Evolutionary conservation across 2,888 invertebrate species (phyloP), one percentile per base, ranked within the genome.

Genomic region (Atethmia centrago): DNA sequence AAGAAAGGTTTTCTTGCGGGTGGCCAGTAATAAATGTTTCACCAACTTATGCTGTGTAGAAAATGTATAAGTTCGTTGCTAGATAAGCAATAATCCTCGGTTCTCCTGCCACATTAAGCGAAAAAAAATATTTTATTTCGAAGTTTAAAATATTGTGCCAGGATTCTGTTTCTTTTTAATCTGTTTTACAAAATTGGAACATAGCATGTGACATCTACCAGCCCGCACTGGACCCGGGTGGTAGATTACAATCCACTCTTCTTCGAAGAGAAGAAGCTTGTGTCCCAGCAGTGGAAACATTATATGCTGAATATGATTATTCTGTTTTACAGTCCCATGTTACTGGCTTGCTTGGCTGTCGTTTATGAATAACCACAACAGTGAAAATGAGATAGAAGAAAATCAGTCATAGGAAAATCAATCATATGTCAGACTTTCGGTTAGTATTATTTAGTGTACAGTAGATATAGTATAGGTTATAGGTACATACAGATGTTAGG

Each of bases 1-100:
- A 47, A 21, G 25, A 53, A 14, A 47, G 12, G 40, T 31, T 25
- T 61, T 42, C 21, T 25, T 77, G 14, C 10, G 28, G 73, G 73
- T 61, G 72, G 73, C 5, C 47, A 61, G 40, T 47, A 14, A 45
- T 31, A 1, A 53, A 56, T 47, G 8, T 3, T 4, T 55, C 5
- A 9, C 25, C 8, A 56, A 71, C 10, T 16, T 28, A 25, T 3
- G 7, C 9, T 10, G 10, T 9, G 12, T 49, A 19, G 1, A 21
- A 56, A 42, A 42, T 74, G 2, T 1, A 1, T 31, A 31, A 16
- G 16, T 71, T 40, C n/a, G 10, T 21, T 25, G 1, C 45, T 67
- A 31, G 21, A 3, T 16, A 42, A 31, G n/a, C 1, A 16, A 8
- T 19, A 3, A 19, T 19, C 25, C 7, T 68, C 0, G 14, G 9